A percentile compares a stretch with the other conserved stretches of the same genome.
These are phyloP conservation scores for Drosophila fungiperda DNA, from an alignment of 2,888 invertebrate genomes.

Conservation along the genomic window DNA sequence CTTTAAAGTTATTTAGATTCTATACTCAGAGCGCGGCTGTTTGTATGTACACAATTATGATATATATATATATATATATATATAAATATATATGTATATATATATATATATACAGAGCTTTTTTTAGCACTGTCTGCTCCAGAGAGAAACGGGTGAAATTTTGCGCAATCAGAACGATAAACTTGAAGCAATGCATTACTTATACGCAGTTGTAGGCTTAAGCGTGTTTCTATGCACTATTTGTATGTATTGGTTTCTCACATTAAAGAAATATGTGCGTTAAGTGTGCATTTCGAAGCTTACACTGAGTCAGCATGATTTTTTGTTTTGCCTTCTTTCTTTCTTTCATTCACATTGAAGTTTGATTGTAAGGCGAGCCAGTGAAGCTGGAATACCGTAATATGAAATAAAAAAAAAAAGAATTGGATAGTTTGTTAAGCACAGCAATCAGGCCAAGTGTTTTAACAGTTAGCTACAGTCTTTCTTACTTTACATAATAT, in stretches of 20 bases:
- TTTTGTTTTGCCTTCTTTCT: neutral
- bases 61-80: slow-evolving; percentile 21
- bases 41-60: slow-evolving; percentile 24
- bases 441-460: slow-evolving; percentile 62
- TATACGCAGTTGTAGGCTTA: slow-evolving; percentile 39
- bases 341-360: neutral
- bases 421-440: slow-evolving; percentile 30
- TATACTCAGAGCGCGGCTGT: slow-evolving; percentile 29
- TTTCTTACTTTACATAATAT: slow-evolving; percentile 66
- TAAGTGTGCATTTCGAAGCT: slow-evolving; percentile 9
- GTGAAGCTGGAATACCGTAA: neutral
- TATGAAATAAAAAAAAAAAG: neutral
- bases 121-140: slow-evolving; percentile 4
- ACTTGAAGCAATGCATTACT: slow-evolving; percentile 55
- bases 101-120: slow-evolving; percentile 23
- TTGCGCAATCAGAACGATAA: slow-evolving; percentile 29
- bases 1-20: slow-evolving; percentile 20
- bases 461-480: slow-evolving; percentile 78
- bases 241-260: slow-evolving; percentile 1
- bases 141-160: neutral
- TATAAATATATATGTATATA: slow-evolving; percentile 7
- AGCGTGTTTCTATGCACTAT: slow-evolving; percentile 35
- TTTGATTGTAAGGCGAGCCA: slow-evolving; percentile 36
- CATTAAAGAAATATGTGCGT: slow-evolving; percentile 12
- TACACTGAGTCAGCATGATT: neutral